phyloP scores from a whole-genome alignment of 2,888 invertebrate genomes.

The Incurvaria masculella region DNA sequence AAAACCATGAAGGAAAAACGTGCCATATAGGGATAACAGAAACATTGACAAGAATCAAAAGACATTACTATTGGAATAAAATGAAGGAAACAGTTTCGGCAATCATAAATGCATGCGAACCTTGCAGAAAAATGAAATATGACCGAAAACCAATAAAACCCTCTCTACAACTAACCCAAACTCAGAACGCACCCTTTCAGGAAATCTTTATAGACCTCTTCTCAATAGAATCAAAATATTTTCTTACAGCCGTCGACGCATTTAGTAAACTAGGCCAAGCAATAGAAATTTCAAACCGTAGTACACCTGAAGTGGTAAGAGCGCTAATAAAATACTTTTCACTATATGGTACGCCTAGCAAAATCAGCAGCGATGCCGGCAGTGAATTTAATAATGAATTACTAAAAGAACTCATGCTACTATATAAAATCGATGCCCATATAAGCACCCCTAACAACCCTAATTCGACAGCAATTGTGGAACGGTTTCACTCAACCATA shows the following conservation, averaged over 20 bases:
- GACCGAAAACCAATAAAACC: not conserved
- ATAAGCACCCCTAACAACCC: not conserved
- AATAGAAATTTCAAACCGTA: not conserved
- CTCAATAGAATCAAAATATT: not conserved
- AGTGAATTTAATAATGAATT: not conserved
- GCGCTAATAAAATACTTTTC: conserved; percentile 1
- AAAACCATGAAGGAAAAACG: not conserved
- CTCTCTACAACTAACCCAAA: not conserved
- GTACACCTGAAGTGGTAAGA: not conserved
- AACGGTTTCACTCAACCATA: not conserved
- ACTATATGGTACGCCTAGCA: not conserved
- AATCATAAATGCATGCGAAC: conserved; percentile 9
- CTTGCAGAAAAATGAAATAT: not conserved
- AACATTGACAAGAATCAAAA: not conserved
- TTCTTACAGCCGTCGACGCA: not conserved
- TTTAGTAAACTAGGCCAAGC: not conserved
- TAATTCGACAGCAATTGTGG: not conserved
- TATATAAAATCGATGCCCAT: conserved; percentile 1
- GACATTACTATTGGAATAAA: not conserved
- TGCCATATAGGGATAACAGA: not conserved
- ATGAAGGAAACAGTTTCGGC: not conserved
- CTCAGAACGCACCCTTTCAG: not conserved
- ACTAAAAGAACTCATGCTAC: not conserved
- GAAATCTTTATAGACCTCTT: not conserved
- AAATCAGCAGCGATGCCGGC: too few relatives aligned